Evolutionary conservation across 2,888 invertebrate species (phyloP).

Genomic region (Arrhopalites spinosus): DNA sequence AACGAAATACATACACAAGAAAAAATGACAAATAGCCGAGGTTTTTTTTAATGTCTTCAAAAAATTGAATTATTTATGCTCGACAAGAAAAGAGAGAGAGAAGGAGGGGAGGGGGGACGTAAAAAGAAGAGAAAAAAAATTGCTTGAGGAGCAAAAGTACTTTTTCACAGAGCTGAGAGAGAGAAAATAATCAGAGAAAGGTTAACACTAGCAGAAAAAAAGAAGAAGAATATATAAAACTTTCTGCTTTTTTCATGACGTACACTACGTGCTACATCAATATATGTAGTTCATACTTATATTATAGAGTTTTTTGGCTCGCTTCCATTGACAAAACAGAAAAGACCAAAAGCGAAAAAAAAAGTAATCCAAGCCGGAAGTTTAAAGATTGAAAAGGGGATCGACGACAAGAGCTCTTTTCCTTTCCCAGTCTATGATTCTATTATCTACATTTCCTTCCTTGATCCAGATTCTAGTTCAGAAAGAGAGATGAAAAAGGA

Average conservation of each 20-base stretch:
- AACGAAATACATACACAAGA: not conserved
- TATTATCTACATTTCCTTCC: conserved; percentile 37
- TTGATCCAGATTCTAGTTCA: conserved; percentile 26
- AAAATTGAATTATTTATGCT: conserved; percentile 14
- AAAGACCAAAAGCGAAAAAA: conserved; percentile 8
- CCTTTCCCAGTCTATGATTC: conserved; percentile 35
- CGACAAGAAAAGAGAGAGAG: not conserved
- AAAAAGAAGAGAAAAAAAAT: not conserved
- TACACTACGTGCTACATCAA: conserved; percentile 4
- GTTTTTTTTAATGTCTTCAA: conserved; percentile 25
- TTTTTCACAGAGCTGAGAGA: not conserved
- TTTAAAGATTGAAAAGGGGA: conserved; percentile 35
- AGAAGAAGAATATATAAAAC: conserved; percentile 10
- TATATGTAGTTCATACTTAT: not conserved
- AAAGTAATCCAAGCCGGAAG: conserved; percentile 39
- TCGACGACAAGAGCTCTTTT: conserved; percentile 26
- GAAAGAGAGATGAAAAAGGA: conserved; percentile 19
- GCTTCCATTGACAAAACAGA: conserved; percentile 24
- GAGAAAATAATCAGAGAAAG: conserved; percentile 14
- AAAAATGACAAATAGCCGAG: conserved; percentile 21
- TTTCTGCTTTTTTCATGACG: conserved; percentile 20
- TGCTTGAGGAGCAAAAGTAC: not conserved
- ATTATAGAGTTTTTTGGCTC: conserved; percentile 24
- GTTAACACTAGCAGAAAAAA: conserved; percentile 10
- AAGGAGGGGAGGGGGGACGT: not conserved